Evolutionary conservation across 1,140 invertebrate genomes (phyloP).

Genomic region (Dreissena polymorpha): DNA sequence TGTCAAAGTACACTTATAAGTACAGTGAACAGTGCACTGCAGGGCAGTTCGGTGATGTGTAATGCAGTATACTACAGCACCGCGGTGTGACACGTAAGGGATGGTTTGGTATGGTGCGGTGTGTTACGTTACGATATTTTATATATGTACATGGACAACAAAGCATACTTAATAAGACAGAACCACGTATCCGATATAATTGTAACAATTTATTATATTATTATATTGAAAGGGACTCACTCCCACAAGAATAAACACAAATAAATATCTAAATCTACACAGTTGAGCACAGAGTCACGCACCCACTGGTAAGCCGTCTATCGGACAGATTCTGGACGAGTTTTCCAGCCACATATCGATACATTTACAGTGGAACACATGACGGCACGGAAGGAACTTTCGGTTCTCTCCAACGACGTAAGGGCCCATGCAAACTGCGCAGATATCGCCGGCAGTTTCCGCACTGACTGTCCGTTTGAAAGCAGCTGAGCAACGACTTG

Average conservation of each 20-base stretch:
- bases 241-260: neutral
- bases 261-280: neutral
- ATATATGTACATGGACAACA: too few species aligned
- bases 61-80: too few species aligned
- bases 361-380: slow-evolving; percentile 72
- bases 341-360: slow-evolving; percentile 74
- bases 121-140: too few species aligned
- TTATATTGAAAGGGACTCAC: neutral
- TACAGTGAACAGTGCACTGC: too few species aligned
- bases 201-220: too few species aligned
- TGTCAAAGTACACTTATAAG: too few species aligned
- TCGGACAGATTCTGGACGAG: slow-evolving; percentile 74
- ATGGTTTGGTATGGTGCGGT: too few species aligned
- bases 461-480: slow-evolving; percentile 69
- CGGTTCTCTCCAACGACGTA: slow-evolving; percentile 68
- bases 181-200: too few species aligned
- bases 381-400: slow-evolving; percentile 74
- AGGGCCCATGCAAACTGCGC: slow-evolving; percentile 72
- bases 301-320: slow-evolving; percentile 73
- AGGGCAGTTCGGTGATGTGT: too few species aligned
- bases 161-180: too few species aligned
- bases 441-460: slow-evolving; percentile 57
- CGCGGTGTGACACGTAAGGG: too few species aligned
- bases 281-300: neutral
- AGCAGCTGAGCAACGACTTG: slow-evolving; percentile 51